Evolutionary conservation across 2,797 vertebrate species (phyloP), one percentile per base, ranked within the genome.

Genomic region (Carduelis carduelis): DNA sequence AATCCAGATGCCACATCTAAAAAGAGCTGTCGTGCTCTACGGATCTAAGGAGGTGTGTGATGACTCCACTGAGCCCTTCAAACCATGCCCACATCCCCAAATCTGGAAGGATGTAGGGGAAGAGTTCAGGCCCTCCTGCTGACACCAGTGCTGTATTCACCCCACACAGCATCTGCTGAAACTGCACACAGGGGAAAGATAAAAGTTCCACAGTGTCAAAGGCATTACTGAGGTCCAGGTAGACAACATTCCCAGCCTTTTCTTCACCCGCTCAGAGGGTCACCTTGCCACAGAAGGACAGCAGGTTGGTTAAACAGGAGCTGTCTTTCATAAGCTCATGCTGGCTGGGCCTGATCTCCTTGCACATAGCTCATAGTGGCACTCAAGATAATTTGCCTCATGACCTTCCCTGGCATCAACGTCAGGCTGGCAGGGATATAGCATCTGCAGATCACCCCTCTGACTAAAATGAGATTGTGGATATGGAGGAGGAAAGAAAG

Each of bases 111-210:
- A 47, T 26, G 8, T 12, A 69, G 23, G 20, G 11, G 14, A 61
- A 83, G 60, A 34, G 6, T 64, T 76, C 50, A 72, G n/a, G 34
- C 9, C 14, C 27, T 64, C 10, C 35, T 37, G 47, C 14, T 59
- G 53, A 39, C 22, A 49, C 11, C 46, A 76, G 41, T 0, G 0
- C 37, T 2, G 2, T 39, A 22, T 46, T 55, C 49, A 78, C 46
- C 20, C 28, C 49, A 80, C 18, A 28, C 3, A 52, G 20, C 27
- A 64, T 60, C 66, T 85, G 14, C 23, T 41, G 85, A 21, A 90
- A 37, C 28, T 49, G 9, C 14, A 16, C 2, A 0, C 2, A 49
- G 11, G 34, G 11, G 7, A 72, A 82, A 76, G 32, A 46, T 9
- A 15, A 4, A 77, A 35, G 37, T 56, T 81, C 18, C 27, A 24